phyloP scores from a whole-genome alignment of 2,888 invertebrate species.

The Norana najaformis region DNA sequence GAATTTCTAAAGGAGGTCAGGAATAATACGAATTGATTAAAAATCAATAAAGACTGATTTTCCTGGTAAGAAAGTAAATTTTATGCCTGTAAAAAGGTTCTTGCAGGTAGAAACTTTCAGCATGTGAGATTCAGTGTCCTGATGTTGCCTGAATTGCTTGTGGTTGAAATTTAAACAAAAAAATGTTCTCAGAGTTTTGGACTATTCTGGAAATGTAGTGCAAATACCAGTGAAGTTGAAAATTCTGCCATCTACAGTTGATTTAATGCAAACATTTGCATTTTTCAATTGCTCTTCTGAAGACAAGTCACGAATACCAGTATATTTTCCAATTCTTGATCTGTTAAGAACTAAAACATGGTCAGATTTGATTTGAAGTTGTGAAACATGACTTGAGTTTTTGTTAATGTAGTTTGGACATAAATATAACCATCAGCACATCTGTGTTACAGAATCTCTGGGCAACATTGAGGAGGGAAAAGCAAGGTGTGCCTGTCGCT shows the following conservation, averaged over 20 bases:
- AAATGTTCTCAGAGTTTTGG: not conserved
- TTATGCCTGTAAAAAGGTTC: not conserved
- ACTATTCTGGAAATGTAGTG: not conserved
- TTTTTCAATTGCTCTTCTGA: not conserved
- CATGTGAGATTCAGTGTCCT: not conserved
- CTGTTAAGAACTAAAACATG: no score
- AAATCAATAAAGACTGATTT: not conserved
- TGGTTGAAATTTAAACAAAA: no score
- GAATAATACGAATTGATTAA: not conserved
- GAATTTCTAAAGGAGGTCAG: not conserved
- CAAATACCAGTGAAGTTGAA: not conserved
- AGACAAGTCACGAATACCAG: no score
- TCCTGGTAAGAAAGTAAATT: not conserved
- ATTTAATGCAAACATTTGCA: not conserved
- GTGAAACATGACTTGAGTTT: no score
- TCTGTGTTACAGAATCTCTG: no score
- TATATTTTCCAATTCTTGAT: no score
- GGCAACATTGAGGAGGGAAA: no score
- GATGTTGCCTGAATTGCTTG: no score
- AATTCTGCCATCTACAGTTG: not conserved
- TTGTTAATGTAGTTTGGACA: no score
- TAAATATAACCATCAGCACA: no score
- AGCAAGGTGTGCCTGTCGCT: no score
- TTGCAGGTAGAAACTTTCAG: not conserved
- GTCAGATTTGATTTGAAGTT: no score